Evolutionary conservation across 2,888 invertebrate genomes (phyloP), one percentile per base, ranked within the genome.

Genomic region (Ectobius pallidus): DNA sequence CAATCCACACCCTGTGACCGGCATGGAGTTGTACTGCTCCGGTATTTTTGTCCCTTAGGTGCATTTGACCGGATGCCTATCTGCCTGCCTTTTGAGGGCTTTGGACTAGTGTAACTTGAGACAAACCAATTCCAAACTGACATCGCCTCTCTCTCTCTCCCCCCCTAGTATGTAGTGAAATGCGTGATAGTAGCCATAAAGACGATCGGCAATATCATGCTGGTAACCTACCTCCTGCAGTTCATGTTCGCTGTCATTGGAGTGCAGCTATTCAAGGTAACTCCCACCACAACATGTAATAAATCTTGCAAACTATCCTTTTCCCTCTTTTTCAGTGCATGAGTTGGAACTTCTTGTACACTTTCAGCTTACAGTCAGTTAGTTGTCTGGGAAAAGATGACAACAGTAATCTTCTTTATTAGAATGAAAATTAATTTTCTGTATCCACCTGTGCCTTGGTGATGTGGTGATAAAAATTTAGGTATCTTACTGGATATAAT

Each of bases 181-280:
- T 99, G 99, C 90, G 99, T 97, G 88, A 96, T 97, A 87, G 97
- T 97, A 87, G 97, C 97, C 82, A 94, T 97, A 85, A 96, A 96
- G 91, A 97, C 97, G 86, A 97, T 97, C 88, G 98, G 98, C 87
- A 99, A 99, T 91, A 99, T 99, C 89, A 96, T 99, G 89, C 91
- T 99, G 90, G 99, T 99, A 86, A 99, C 99, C 85, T 97, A 96
- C 87, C 95, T 99, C 85, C 95, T 99, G 83, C 95, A 98, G 89
- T 99, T 99, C 92, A 99, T 99, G 97, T 99, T 99, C 86, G 98
- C 99, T 84, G 98, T 98, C 85, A 99, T 99, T 89, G 99, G 99
- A 89, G 99, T 99, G 82, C 99, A 99, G 88, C 93, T 99, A 85
- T 99, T 99, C 91, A 99, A 99, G 95, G 97, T 97, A 93, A 72